phyloP scores from a whole-genome alignment of 30 jellyfish, hydroid and myxozoan genomes.

The Morbakka virulenta region DNA sequence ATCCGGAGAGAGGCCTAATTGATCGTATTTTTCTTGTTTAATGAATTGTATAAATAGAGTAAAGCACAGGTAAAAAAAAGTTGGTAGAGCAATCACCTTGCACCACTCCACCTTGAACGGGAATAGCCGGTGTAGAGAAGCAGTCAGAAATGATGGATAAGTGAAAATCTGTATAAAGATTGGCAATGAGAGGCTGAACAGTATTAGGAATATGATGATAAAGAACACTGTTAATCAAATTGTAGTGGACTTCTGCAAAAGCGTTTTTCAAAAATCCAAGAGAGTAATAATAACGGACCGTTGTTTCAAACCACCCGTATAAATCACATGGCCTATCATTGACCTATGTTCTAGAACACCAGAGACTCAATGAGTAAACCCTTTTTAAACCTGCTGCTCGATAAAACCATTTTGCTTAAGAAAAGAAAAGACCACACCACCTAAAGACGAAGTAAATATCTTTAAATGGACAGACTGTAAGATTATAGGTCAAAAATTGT shows the following conservation, averaged over 20 bases:
- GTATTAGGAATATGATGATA: background rate
- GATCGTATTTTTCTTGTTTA: slow-evolving; percentile 12
- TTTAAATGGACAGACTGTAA: background rate
- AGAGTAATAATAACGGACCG: slow-evolving; percentile 12
- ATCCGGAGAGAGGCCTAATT: background rate
- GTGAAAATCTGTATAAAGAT: slow-evolving; percentile 1
- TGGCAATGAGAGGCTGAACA: slow-evolving; percentile 1
- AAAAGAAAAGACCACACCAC: background rate
- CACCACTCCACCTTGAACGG: background rate
- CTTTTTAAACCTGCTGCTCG: background rate
- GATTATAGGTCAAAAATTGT: background rate
- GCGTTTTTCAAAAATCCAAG: background rate
- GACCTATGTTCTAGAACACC: background rate
- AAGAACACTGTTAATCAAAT: background rate
- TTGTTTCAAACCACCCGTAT: slow-evolving; percentile 6
- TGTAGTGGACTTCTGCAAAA: slow-evolving; percentile 16
- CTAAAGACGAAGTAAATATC: background rate
- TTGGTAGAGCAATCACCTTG: background rate
- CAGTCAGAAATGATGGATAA: background rate
- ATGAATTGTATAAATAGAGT: background rate
- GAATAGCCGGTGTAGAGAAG: background rate
- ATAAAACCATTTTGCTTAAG: background rate
- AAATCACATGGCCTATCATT: background rate
- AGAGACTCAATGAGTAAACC: background rate
- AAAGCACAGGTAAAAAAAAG: background rate